phyloP scores from a whole-genome alignment of 1,140 invertebrate species.

The Chymomyza costata region DNA sequence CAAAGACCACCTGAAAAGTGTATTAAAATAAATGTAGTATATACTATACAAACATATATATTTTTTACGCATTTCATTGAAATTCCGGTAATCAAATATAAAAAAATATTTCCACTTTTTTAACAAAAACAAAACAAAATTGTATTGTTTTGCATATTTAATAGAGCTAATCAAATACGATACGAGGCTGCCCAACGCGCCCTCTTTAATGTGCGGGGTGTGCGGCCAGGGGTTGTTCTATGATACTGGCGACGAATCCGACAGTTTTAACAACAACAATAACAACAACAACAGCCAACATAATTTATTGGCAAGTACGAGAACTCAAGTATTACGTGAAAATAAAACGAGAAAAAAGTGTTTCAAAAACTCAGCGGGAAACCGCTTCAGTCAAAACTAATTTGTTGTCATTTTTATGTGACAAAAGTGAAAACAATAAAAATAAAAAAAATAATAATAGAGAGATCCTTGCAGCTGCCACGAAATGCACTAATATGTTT shows the following conservation, averaged over 20 bases:
- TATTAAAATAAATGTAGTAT: no score
- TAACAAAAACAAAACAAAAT: constrained; percentile 58
- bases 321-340: constrained; percentile 52
- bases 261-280: constrained; percentile 5
- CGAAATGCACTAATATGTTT: constrained; percentile 28
- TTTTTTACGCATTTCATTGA: constrained; percentile 45
- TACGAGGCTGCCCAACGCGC: constrained; percentile 25
- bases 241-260: constrained; percentile 32
- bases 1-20: no score
- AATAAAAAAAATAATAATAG: constrained; percentile 15
- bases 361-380: constrained; percentile 69
- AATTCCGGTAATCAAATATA: constrained; percentile 45
- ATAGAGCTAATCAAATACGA: constrained; percentile 70
- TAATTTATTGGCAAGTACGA: constrained; percentile 52
- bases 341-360: constrained; percentile 39
- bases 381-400: constrained; percentile 66
- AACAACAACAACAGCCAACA: constrained; percentile 41
- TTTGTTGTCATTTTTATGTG: constrained; percentile 71
- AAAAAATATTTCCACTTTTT: constrained; percentile 54
- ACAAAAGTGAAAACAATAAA: constrained; percentile 67
- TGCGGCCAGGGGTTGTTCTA: constrained; percentile 54
- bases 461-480: constrained; percentile 46
- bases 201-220: constrained; percentile 29
- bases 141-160: constrained; percentile 68
- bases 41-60: constrained; percentile 33